Base-by-base conservation (phyloP, 2,888 invertebrate species). In the Drosophila melanocephala region DNA sequence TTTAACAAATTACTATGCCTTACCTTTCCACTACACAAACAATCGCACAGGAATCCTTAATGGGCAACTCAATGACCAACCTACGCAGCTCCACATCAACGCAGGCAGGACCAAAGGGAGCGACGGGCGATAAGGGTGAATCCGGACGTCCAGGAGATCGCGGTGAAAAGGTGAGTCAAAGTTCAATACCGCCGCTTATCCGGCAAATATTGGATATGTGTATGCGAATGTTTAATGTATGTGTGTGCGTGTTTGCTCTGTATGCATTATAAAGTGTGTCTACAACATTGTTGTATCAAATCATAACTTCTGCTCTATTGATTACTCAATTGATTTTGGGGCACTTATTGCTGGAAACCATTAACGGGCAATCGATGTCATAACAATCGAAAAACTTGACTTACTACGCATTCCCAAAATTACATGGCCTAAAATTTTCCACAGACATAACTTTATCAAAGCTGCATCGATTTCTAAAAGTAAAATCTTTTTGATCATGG, bases 31-130 rank as follows among this genome's bases (percentile, higher is more conserved):
- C 52, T 39, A 63, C 47, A 66, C 55, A 44, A 50, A 73, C 58
- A 65, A 33, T 56, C 53, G 57, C 22, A 75, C 77, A 96, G 94
- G 96, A 96, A 75, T 95, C 95, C 22, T 95, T 96, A 70, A 95
- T 96, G 84, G 91, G 89, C 86, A 95, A 95, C 58, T 94, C 94
- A 51, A 94, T 93, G 92, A 93, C 92, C 75, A 93, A 94, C 73
- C 92, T 94, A 79, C 93, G 96, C 93, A 94, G 94, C 83, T 93
- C 97, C 2, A 95, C 95, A 35, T 64, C 96, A 2, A 95, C 96
- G 32, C 90, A 89, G 58, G 96, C 96, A 3, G 97, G 97, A n/a
- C 95, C 96, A 3, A 97, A 96, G 93, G 96, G 97, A 9, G 96
- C 96, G 73, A 92, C 95, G 0, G 97, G 96, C 32, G 94, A 95